phyloP scores from a whole-genome alignment of 2,797 vertebrate genomes.

The Neosalanx taihuensis region DNA sequence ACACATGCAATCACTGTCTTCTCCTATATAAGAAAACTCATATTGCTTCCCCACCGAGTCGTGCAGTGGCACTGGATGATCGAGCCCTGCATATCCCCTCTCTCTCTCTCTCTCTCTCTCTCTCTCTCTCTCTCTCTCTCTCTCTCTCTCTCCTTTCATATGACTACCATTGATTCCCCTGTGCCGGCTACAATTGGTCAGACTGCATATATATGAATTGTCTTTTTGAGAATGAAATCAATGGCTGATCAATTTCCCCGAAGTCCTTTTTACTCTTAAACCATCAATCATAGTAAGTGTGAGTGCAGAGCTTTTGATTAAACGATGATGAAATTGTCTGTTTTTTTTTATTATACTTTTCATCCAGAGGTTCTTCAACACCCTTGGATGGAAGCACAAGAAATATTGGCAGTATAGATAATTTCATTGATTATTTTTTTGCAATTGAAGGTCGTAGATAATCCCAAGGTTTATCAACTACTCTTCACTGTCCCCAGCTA shows the following conservation, averaged over 20 bases:
- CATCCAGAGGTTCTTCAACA: neutral
- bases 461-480: neutral
- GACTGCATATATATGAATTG: slow-evolving; percentile 50
- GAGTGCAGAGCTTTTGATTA: slow-evolving; percentile 27
- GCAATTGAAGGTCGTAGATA: slow-evolving; percentile 8
- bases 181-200: slow-evolving; percentile 28
- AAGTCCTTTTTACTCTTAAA: slow-evolving; percentile 35
- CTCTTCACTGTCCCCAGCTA: neutral
- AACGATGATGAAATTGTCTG: slow-evolving; percentile 38
- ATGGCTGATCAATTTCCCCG: slow-evolving; percentile 57
- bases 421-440: slow-evolving; percentile 7
- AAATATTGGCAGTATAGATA: slow-evolving; percentile 2
- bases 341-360: slow-evolving; percentile 18
- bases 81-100: too few relatives aligned
- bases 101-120: slow-evolving; percentile 2
- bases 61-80: slow-evolving; percentile 7
- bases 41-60: slow-evolving; percentile 23
- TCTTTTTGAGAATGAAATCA: slow-evolving; percentile 61
- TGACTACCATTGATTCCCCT: slow-evolving; percentile 54
- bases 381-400: neutral
- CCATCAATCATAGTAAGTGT: slow-evolving; percentile 42
- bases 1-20: slow-evolving; percentile 4
- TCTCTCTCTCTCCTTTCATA: slow-evolving; percentile 19
- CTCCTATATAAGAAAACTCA: slow-evolving; percentile 25
- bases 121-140: slow-evolving; percentile 28